Percentiles rank a stretch among this genome's conserved stretches.
Conservation (phyloP, 2,888 invertebrate species). For the Aphidius colemani region DNA sequence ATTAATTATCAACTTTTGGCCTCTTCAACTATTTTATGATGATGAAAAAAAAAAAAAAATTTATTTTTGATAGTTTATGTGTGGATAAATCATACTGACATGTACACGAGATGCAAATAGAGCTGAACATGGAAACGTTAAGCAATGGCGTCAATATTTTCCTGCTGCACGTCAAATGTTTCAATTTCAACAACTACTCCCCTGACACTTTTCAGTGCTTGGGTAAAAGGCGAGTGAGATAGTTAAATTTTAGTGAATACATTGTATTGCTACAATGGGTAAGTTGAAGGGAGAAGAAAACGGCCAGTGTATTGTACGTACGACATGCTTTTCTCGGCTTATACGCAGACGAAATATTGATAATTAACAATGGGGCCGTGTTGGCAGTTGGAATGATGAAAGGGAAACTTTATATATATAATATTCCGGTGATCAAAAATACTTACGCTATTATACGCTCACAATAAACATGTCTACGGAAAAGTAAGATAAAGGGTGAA, state of each 20-base stretch:
- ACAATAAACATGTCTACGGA: constrained; percentile 13
- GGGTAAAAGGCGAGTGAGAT: constrained; percentile 32
- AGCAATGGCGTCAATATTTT: constrained; percentile 35
- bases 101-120: constrained; percentile 21
- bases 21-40: no score
- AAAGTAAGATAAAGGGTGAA: constrained; percentile 5
- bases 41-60: no score
- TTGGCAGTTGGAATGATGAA: constrained; percentile 32
- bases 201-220: constrained; percentile 54
- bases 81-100: no score
- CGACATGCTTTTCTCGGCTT: constrained; percentile 34
- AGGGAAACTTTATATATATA: constrained; percentile 29
- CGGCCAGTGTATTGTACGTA: constrained; percentile 14
- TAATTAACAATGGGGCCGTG: constrained; percentile 58
- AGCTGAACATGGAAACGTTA: constrained; percentile 25
- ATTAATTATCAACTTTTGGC: no score
- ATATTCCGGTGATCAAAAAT: constrained; percentile 30
- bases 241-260: constrained; percentile 26
- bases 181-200: constrained; percentile 62
- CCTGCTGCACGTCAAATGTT: constrained; percentile 53
- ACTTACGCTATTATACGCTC: constrained; percentile 1
- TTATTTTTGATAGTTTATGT: no score
- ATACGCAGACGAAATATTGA: constrained; percentile 56
- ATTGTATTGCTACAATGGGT: constrained; percentile 32
- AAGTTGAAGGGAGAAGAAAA: not conserved